These are phyloP conservation scores for Podarcis lilfordi DNA, from an alignment of 2,797 vertebrate species.

Conservation along the genomic window DNA sequence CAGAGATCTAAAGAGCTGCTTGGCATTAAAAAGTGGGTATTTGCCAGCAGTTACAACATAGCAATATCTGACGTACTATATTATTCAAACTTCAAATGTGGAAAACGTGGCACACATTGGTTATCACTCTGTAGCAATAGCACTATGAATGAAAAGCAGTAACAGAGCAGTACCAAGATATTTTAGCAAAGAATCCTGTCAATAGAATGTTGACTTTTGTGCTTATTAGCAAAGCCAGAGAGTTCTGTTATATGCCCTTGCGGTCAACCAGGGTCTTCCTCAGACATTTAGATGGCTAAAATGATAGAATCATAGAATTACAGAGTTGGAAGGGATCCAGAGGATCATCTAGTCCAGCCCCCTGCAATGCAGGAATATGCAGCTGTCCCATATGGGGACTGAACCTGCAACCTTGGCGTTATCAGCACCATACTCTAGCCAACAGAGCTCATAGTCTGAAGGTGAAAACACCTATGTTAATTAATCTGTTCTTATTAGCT, in stretches of 20 bases:
- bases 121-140: constrained; percentile 28
- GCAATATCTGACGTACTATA: background rate
- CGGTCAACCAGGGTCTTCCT: background rate
- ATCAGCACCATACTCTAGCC: no score
- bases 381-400: no score
- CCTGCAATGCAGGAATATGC: no score
- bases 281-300: background rate
- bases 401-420: no score
- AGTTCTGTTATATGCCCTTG: background rate
- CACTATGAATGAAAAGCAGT: constrained; percentile 8
- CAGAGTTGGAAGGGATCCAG: no score
- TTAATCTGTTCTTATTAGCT: no score
- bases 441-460: no score
- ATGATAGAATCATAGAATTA: no score
- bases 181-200: background rate
- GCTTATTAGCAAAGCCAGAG: background rate
- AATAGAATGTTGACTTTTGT: background rate
- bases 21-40: constrained; percentile 29
- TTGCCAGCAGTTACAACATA: constrained; percentile 14
- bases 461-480: no score
- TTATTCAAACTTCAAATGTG: constrained; percentile 26
- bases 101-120: constrained; percentile 32
- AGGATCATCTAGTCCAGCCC: no score
- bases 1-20: constrained; percentile 17
- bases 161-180: background rate